Base-by-base conservation (phyloP, 2,888 invertebrate genomes). In the Thecophora atra region DNA sequence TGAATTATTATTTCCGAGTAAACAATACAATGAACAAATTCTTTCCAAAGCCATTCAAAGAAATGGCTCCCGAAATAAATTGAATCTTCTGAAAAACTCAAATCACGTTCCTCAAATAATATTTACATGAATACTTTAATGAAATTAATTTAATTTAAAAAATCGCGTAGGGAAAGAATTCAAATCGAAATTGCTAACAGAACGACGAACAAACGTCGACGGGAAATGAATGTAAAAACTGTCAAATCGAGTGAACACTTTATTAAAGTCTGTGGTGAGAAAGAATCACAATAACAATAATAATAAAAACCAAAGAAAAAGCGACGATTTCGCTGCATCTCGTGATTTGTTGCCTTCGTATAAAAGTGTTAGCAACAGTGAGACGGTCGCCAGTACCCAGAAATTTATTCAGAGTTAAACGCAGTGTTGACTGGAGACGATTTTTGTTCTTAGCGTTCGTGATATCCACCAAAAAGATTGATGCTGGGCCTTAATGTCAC, bases 301-400 rank as follows among this genome's bases (percentile, higher is more conserved):
- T 37, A 37, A 37, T 8, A 6, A 37, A 37, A 54, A 24, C 21
- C 4, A 0, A 54, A 24, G 5, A 24, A 7, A 24, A 24, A 3
- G 54, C 19, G 17, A 13, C 54, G 21, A 54, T 54, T 4, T 15
- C 7, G 24, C 7, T 58, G 58, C 15, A n/a, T 47, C 47, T 6
- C 47, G 4, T 47, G 15, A 24, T 3, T 58, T 7, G 26, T 24
- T 26, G 21, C 63, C 15, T 54, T 60, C 56, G 19, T 71, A 71
- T 71, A 71, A 65, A 71, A 71, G 65, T 65, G 56, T 62, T 56
- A 30, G 65, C 44, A 58, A 64, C 42, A 65, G 72, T 75, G 73
- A 68, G 70, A 66, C 68, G 60, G 72, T 52, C 78, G 72, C 75
- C 79, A 80, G 81, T 80, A 75, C n/a, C n/a, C n/a, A 75, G 65